A percentile compares a stretch with the other conserved stretches of the same genome.
These are phyloP conservation scores for Nymphalis io DNA, from an alignment of 1,140 invertebrate genomes.

Conservation along the genomic window DNA sequence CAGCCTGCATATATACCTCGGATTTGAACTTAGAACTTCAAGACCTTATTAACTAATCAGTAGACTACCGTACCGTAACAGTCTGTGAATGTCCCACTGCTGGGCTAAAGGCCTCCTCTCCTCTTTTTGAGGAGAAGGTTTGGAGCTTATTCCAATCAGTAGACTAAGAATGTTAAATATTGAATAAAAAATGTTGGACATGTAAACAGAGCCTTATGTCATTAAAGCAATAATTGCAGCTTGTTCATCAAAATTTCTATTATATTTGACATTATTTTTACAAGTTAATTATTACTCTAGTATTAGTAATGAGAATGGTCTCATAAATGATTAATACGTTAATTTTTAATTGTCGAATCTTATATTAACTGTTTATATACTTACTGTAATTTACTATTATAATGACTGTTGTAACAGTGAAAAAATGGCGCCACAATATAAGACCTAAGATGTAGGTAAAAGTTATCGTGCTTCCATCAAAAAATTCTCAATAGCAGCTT, in stretches of 20 bases:
- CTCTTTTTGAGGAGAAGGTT: too few species aligned
- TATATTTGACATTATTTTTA: conserved; percentile 26
- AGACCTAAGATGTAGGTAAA: too few species aligned
- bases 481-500: too few species aligned
- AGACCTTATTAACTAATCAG: too few species aligned
- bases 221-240: conserved; percentile 32
- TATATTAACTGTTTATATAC: neutral
- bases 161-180: neutral
- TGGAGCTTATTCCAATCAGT: too few species aligned
- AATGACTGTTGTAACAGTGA: neutral
- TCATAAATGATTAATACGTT: neutral
- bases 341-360: neutral
- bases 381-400: neutral
- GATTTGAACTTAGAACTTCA: too few species aligned
- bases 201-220: conserved; percentile 14
- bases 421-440: too few species aligned
- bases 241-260: conserved; percentile 30
- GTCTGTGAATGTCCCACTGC: too few species aligned
- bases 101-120: too few species aligned
- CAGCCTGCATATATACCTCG: too few species aligned
- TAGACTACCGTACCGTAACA: too few species aligned
- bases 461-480: too few species aligned
- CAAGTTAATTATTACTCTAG: conserved; percentile 13
- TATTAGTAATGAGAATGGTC: conserved; percentile 2
- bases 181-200: neutral